Conservation (phyloP, 64 coral and sea anemone genomes). For the Actinia tenebrosa region DNA sequence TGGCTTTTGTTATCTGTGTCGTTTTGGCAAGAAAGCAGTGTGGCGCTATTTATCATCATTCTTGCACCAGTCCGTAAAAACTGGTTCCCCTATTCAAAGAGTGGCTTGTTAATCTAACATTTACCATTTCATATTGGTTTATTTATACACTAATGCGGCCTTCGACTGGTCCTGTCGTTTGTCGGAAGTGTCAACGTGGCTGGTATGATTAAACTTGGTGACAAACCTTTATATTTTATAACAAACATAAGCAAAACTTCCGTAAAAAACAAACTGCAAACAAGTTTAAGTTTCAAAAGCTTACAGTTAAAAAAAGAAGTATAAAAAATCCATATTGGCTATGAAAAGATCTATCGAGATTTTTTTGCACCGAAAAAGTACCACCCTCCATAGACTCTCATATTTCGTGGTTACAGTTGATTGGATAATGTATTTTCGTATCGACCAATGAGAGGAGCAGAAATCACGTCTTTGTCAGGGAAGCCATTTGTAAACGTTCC, state of each 20-base stretch:
- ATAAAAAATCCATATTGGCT: background rate
- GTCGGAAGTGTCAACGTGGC: background rate
- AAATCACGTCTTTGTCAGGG: background rate
- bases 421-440: background rate
- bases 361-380: background rate
- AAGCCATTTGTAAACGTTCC: conserved; percentile 8
- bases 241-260: background rate
- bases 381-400: background rate
- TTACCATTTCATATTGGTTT: background rate
- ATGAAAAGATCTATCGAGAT: background rate
- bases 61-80: background rate
- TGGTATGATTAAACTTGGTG: background rate
- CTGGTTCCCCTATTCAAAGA: background rate
- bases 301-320: background rate
- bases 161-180: background rate
- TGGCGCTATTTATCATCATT: background rate
- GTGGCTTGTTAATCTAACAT: conserved; percentile 7
- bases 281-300: background rate
- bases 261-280: background rate
- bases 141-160: background rate
- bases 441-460: background rate
- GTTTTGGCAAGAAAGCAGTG: background rate
- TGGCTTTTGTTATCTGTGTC: background rate
- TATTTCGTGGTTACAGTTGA: conserved; percentile 16
- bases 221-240: background rate